These are phyloP conservation scores for Drosophila novamexicana DNA, from an alignment of 1,140 invertebrate genomes.

Conservation along the genomic window DNA sequence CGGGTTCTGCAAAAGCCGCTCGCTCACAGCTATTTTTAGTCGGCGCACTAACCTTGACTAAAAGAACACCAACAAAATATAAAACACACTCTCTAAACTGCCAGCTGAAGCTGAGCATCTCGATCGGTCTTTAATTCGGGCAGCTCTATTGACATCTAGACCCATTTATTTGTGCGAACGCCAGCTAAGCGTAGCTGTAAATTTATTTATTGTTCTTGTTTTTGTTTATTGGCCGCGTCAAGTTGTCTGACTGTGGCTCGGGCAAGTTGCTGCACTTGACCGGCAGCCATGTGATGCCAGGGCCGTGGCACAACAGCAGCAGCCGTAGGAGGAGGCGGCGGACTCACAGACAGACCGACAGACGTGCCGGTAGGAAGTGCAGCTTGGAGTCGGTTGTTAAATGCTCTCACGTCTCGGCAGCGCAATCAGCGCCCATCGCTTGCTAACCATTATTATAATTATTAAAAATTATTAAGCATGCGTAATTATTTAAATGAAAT, in stretches of 20 bases:
- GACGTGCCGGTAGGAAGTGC: neutral
- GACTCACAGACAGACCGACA: no score
- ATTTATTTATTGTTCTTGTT: slow-evolving; percentile 58
- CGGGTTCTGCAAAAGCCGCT: slow-evolving; percentile 55
- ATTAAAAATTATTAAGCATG: slow-evolving; percentile 82
- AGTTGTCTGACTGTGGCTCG: slow-evolving; percentile 47
- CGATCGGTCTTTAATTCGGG: slow-evolving; percentile 29
- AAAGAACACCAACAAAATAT: neutral
- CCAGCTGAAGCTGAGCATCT: slow-evolving; percentile 16
- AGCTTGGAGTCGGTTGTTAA: slow-evolving; percentile 34
- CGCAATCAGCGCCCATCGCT: slow-evolving; percentile 71
- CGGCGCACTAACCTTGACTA: slow-evolving; percentile 60
- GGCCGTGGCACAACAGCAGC: slow-evolving; percentile 43
- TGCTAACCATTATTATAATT: slow-evolving; percentile 76
- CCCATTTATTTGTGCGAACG: slow-evolving; percentile 64
- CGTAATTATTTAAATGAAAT: slow-evolving; percentile 83
- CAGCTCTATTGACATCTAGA: slow-evolving; percentile 72
- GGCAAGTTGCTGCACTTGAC: slow-evolving; percentile 68
- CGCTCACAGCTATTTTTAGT: slow-evolving; percentile 78
- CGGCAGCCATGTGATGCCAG: slow-evolving; percentile 58
- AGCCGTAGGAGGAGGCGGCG: slow-evolving; percentile 25
- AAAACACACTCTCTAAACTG: slow-evolving; percentile 39
- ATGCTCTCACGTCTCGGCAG: slow-evolving; percentile 66
- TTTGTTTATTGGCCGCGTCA: slow-evolving; percentile 49
- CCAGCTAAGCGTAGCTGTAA: slow-evolving; percentile 61